Evolutionary conservation across 2,113 vertebrate genomes (phyloP), one percentile per base, ranked within the genome.

Genomic region (Tragelaphus buxtoni): DNA sequence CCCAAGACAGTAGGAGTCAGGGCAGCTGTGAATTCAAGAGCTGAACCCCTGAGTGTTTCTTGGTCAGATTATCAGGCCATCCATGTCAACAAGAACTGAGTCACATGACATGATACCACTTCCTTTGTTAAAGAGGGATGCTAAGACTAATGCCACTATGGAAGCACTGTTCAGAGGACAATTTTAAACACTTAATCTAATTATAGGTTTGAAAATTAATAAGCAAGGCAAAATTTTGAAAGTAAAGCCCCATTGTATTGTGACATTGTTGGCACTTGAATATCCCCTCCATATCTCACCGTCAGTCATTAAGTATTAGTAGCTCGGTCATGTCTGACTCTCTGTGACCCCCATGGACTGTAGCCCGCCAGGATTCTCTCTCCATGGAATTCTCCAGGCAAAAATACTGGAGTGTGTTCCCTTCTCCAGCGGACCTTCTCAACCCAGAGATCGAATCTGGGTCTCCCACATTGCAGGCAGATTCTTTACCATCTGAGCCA

Each of bases 231-330:
- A 69, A 13, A 20, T 11, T 8, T 24, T 76, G 53, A 65, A 58
- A 91, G 69, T 24, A 53, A 45, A 45, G 26, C 20, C 16, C 2
- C 7, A 2, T 7, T 26, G 7, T 14, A 5, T 12, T 2, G 24
- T 26, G 32, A 45, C 3, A 0, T 4, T 28, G 17, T 22, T 7
- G 5, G 47, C 61, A 17, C 3, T 30, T 28, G 14, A 24, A n/a
- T n/a, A 2, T 1, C 9, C 42, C 53, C 4, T 35, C 16, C 28
- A 0, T 0, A 2, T 17, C 24, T 39, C 47, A 56, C 1, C 1
- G 2, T 14, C 4, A 24, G 18, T 65, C 3, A 2, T 28, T 32
- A 39, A 35, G 9, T 39, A 18, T 39, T 72, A 72, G n/a, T 69
- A 22, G 65, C 65, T 35, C 65, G 22, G 35, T 72, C n/a, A 39